These are phyloP conservation scores for Diacarnus erythraeanus DNA, from an alignment of 37 sponge, comb jelly and placozoan genomes.

Conservation along the genomic window DNA sequence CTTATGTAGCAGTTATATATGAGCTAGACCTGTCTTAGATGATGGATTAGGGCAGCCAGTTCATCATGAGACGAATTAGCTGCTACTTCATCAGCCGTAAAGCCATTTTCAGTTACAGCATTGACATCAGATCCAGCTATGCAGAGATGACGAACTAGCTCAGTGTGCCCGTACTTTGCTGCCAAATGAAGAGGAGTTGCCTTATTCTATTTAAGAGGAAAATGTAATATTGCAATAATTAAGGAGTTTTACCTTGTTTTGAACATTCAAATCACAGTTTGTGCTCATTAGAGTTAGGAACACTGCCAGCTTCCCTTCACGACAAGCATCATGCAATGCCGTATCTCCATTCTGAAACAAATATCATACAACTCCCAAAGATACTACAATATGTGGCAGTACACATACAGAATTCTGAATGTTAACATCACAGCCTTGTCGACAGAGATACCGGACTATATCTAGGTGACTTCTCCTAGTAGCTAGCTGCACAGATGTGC, in stretches of 20 bases:
- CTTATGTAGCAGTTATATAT: no score
- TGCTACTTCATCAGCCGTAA: slow-evolving; percentile 75
- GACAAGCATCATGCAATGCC: slow-evolving; percentile 82
- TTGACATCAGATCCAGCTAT: slow-evolving; percentile 73
- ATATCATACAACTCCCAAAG: neutral
- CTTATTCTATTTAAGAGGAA: slow-evolving; percentile 38
- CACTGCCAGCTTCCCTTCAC: slow-evolving; percentile 76
- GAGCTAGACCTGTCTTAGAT: slow-evolving; percentile 54
- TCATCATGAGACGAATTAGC: slow-evolving; percentile 45
- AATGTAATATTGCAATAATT: neutral
- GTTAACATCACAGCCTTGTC: slow-evolving; percentile 52
- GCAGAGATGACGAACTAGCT: slow-evolving; percentile 78
- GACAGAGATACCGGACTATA: slow-evolving; percentile 85
- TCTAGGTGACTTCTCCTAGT: slow-evolving; percentile 72
- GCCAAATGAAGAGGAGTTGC: slow-evolving; percentile 84
- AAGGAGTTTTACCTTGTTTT: slow-evolving; percentile 54
- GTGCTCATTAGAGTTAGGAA: slow-evolving; percentile 74
- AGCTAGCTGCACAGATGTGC: slow-evolving; percentile 72
- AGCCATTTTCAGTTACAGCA: slow-evolving; percentile 61
- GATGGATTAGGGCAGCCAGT: slow-evolving; percentile 58
- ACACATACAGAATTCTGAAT: slow-evolving; percentile 49
- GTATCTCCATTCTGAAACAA: slow-evolving; percentile 70
- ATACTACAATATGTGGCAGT: neutral
- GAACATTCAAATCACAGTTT: slow-evolving; percentile 61
- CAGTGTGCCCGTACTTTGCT: slow-evolving; percentile 78